phyloP scores from a whole-genome alignment of 2,888 invertebrate genomes.

The Andrena bicolor region DNA sequence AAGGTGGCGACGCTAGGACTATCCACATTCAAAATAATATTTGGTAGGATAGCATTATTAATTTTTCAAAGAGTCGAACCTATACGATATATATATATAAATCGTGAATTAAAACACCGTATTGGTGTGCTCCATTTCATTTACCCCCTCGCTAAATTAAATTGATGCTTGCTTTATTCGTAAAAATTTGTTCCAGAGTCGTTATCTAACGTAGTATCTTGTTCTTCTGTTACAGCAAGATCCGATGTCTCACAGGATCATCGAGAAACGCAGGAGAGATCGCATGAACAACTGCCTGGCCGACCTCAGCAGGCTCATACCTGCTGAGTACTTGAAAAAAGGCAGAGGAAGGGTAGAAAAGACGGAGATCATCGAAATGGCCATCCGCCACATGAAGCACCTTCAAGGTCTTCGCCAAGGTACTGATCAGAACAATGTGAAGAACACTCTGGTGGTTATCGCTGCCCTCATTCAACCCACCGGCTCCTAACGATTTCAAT shows the following conservation, averaged over 20 bases:
- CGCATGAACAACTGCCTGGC: slow-evolving; percentile 99
- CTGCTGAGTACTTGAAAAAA: slow-evolving; percentile 96
- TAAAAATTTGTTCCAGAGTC: background rate
- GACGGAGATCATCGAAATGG: slow-evolving; percentile 99
- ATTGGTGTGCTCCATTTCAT: too few species aligned
- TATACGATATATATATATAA: too few species aligned
- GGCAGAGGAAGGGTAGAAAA: slow-evolving; percentile 98
- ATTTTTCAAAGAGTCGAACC: too few species aligned
- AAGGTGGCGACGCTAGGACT: background rate
- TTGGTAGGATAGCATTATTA: background rate
- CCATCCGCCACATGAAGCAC: slow-evolving; percentile 96
- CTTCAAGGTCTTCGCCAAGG: slow-evolving; percentile 89
- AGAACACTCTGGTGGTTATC: background rate
- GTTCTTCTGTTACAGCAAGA: slow-evolving; percentile 89
- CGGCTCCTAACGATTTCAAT: background rate
- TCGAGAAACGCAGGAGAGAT: slow-evolving; percentile 97
- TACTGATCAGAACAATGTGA: slow-evolving; percentile 29
- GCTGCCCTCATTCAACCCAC: background rate
- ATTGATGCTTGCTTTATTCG: too few species aligned
- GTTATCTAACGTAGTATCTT: background rate
- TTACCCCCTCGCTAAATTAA: background rate
- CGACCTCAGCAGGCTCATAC: slow-evolving; percentile 96
- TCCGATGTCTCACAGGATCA: slow-evolving; percentile 98
- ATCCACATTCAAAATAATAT: background rate
- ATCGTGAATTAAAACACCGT: too few species aligned